Percentiles rank a stretch among this genome's conserved stretches.
Conservation (phyloP, 2,113 vertebrate genomes). For the Odocoileus hemionus region DNA sequence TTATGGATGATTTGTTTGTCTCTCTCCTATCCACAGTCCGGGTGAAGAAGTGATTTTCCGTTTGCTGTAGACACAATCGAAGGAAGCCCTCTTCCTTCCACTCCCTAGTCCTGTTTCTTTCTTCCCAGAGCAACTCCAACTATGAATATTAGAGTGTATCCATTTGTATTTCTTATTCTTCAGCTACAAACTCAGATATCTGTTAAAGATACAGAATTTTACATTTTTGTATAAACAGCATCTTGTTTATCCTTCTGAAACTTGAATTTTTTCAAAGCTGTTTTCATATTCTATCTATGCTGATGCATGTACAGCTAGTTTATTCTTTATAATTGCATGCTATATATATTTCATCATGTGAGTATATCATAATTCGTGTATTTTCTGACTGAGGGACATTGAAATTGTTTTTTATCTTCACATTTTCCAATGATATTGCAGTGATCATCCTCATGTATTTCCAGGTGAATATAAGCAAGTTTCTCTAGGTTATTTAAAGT, state of each 20-base stretch:
- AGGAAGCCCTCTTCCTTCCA: not conserved
- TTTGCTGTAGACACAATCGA: too few species aligned
- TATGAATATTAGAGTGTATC: not conserved
- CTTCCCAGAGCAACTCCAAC: not conserved
- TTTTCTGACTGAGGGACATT: not conserved
- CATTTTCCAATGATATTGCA: not conserved
- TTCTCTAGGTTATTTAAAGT: not conserved
- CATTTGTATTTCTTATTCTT: not conserved
- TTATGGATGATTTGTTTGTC: not conserved
- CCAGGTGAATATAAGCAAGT: not conserved
- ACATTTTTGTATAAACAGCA: not conserved
- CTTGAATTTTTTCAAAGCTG: not conserved
- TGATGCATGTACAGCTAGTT: not conserved
- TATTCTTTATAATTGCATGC: not conserved
- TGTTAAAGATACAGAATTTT: not conserved
- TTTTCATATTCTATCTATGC: not conserved
- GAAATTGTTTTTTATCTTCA: not conserved
- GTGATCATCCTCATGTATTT: not conserved
- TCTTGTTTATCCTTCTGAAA: not conserved
- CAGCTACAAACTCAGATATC: not conserved
- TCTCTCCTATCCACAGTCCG: rapidly evolving
- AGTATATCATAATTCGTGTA: not conserved
- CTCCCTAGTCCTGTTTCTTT: not conserved
- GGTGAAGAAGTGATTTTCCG: not conserved
- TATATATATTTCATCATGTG: not conserved